Evolutionary conservation across 1,140 invertebrate species (phyloP).

Genomic region (Harpegnathos saltator): DNA sequence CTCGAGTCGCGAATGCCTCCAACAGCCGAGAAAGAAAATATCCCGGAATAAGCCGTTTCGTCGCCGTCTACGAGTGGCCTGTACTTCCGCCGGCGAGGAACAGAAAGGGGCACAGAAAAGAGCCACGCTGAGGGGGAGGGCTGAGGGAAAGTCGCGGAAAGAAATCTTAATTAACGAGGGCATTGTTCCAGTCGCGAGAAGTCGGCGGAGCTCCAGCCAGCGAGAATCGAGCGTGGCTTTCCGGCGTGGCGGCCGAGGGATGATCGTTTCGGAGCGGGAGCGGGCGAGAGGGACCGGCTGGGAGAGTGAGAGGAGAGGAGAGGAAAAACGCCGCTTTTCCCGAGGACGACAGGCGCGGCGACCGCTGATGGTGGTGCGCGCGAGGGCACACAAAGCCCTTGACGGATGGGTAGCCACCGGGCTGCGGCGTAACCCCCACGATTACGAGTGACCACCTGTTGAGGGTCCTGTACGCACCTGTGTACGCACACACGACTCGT

Average conservation of each 20-base stretch:
- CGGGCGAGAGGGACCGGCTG: neutral
- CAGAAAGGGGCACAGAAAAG: neutral
- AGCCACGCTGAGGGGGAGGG: conserved; percentile 5
- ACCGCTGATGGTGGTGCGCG: conserved; percentile 71
- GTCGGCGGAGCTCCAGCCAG: conserved; percentile 75
- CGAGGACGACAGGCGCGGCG: conserved; percentile 76
- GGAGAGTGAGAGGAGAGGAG: conserved; percentile 64
- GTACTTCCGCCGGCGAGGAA: neutral
- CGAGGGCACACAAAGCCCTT: conserved; percentile 84
- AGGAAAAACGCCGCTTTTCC: conserved; percentile 76
- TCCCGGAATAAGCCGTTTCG: conserved; percentile 8
- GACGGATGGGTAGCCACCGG: conserved; percentile 84
- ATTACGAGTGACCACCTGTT: conserved; percentile 85
- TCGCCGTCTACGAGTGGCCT: neutral
- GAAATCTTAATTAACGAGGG: conserved; percentile 84
- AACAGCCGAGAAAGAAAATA: neutral
- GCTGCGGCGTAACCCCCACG: conserved; percentile 77
- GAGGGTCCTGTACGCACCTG: conserved; percentile 82
- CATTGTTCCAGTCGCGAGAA: conserved; percentile 82
- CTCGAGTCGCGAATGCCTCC: neutral
- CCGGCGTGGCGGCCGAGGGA: conserved; percentile 8
- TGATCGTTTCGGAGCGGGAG: conserved; percentile 59
- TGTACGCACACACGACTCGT: conserved; percentile 78
- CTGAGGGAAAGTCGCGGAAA: conserved; percentile 74
- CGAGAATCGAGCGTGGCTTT: conserved; percentile 64